These are phyloP conservation scores for Psephotus haematonotus DNA, from an alignment of 2,113 vertebrate species.

Conservation along the genomic window DNA sequence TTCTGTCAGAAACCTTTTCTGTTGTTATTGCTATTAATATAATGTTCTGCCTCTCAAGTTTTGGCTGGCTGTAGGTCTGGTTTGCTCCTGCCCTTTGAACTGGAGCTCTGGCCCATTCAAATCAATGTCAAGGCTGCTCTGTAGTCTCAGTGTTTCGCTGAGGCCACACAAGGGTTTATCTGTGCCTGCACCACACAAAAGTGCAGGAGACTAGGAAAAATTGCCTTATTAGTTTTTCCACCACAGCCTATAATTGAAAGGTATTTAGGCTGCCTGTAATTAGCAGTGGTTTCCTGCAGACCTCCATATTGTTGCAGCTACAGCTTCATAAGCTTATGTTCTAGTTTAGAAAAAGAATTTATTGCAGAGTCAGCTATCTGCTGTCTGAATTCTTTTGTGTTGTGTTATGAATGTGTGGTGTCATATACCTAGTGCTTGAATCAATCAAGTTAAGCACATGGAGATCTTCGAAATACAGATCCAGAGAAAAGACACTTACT, in stretches of 20 bases:
- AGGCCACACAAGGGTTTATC: not conserved
- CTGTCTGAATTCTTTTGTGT: constrained; percentile 12
- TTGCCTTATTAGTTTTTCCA: not conserved
- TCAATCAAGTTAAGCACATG: constrained; percentile 28
- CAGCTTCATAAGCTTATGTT: not conserved
- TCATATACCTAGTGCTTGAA: constrained; percentile 5
- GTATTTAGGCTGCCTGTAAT: not conserved
- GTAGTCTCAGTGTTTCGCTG: not conserved
- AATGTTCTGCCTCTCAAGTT: not conserved
- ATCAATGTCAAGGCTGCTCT: not conserved
- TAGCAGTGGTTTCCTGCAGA: not conserved
- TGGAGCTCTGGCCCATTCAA: not conserved
- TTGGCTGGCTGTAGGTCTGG: not conserved
- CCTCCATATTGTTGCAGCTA: not conserved
- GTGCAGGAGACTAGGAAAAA: not conserved
- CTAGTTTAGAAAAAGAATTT: not conserved
- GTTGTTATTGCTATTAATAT: not conserved
- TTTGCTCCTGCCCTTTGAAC: not conserved
- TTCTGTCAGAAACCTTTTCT: not conserved
- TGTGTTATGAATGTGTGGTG: not conserved
- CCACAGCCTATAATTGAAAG: not conserved
- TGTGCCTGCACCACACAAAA: not conserved
- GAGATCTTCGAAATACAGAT: constrained; percentile 53
- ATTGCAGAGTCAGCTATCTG: not conserved
- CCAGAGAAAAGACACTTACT: not conserved